Conservation (phyloP, 1,140 invertebrate species). For the silkworm (Bombyx mori) region ASM3026992v2 NC_085112.1:11067501-11068000, state of each 20-base stretch:
- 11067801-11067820: constrained; percentile 20
- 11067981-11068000: no score
- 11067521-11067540: no score
- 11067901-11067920: no score
- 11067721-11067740: constrained; percentile 13
- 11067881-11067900: no score
- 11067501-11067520: no score
- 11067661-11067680: constrained; percentile 19
- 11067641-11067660: constrained; percentile 17
- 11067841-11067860: not conserved
- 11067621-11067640: constrained; percentile 11
- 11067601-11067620: not conserved
- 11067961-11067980: no score
- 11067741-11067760: constrained; percentile 33
- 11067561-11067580: no score
- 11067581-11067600: not conserved
- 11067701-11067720: constrained; percentile 6
- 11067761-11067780: constrained; percentile 16
- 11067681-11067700: constrained; percentile 16
- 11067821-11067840: no score
- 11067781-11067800: constrained; percentile 17
- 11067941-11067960: no score
- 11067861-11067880: not conserved
- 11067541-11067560: no score
- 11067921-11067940: no score